A percentile compares a stretch with the other conserved stretches of the same genome.
Conservation (phyloP, 2,797 vertebrate species). For the Ispidina picta region DNA sequence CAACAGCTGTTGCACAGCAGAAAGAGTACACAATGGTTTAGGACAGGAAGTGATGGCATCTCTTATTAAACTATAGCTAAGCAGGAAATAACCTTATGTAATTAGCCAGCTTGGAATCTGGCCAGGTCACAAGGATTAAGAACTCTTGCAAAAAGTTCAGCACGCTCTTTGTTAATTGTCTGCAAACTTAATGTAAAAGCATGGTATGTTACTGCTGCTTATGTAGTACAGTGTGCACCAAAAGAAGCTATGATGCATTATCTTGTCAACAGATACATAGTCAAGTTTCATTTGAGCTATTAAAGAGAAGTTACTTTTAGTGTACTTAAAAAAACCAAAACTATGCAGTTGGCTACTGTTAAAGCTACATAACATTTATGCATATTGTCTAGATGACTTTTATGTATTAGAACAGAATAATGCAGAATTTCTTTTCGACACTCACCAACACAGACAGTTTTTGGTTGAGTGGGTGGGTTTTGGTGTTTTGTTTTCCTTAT, state of each 20-base stretch:
- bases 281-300: not conserved
- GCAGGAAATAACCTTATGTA: slow-evolving; percentile 22
- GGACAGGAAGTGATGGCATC: slow-evolving; percentile 44
- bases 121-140: slow-evolving; percentile 31
- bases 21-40: not conserved
- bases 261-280: not conserved
- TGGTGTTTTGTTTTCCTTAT: not conserved
- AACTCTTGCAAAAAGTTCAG: slow-evolving; percentile 29
- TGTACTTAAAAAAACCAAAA: not conserved
- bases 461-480: not conserved
- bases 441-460: not conserved
- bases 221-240: not conserved
- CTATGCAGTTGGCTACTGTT: not conserved
- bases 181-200: not conserved
- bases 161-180: not conserved
- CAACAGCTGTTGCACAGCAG: not conserved
- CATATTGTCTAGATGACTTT: not conserved
- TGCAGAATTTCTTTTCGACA: not conserved
- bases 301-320: not conserved
- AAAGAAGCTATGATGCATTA: not conserved
- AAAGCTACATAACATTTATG: not conserved
- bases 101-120: slow-evolving; percentile 17
- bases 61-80: not conserved
- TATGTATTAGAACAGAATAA: not conserved
- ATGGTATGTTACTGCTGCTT: not conserved